Base-by-base conservation (phyloP, 35 echinoderm and acorn worm species). In the Ophioderma brevispina region DNA sequence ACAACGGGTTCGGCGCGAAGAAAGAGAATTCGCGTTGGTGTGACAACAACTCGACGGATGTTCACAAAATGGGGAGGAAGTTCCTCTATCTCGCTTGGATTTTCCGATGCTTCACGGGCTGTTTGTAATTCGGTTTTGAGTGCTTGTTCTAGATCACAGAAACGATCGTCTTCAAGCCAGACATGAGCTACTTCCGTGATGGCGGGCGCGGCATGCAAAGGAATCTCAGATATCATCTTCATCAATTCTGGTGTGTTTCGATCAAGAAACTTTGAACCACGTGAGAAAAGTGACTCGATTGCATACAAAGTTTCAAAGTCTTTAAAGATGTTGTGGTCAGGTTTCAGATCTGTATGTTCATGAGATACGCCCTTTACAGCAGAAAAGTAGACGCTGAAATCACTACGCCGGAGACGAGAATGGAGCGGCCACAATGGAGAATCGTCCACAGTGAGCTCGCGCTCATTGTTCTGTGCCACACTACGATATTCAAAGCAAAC, bases 251-350 rank as follows among this genome's bases (percentile, higher is more conserved):
- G 17, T 3, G 38, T 37, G 33, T 25, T 8, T 37, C 38, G 33
- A 80, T 40, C 38, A 34, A 36, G 11, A 36, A 80, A 40, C 33
- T 18, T 32, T 13, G 78, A 80, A 37, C 78, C 78, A 11, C 33
- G 78, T 34, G 78, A 80, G 3, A 80, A 36, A 34, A 80, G 31
- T 36, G 78, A 80, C n/a, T 85, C 30, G 0, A 85, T 17, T 1
- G 83, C 83, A 63, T 85, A 85, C 10, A 56, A 1, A 33, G 38
- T 50, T 10, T 70, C 83, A 70, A 63, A 85, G 59, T 70, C 59
- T 70, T 56, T 0, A 1, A 36, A 13, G 13, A 31, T 31, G 33
- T 19, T 32, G 14, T 10, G 55, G 35, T 50, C 40, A 10, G 13
- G 32, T 31, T 25, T 19, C 15, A 1, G 19, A 0, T 11, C 37